Percentiles rank a stretch among this genome's conserved stretches.
phyloP scores from a whole-genome alignment of 2,888 invertebrate species.

The Xanthia togata region DNA sequence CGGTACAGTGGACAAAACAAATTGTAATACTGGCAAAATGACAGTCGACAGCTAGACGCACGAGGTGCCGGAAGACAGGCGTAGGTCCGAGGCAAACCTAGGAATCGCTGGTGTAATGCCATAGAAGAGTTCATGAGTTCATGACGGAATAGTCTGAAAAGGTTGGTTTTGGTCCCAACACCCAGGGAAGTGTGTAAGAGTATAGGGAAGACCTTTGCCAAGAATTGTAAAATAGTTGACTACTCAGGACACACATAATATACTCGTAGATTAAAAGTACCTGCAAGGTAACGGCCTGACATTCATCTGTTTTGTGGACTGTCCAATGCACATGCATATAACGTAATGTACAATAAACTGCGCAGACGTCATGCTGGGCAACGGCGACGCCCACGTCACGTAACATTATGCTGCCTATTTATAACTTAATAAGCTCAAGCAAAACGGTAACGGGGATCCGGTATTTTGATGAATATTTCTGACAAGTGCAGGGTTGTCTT shows the following conservation, averaged over 20 bases:
- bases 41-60: background rate
- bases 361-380: constrained; percentile 57
- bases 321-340: constrained; percentile 27
- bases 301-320: background rate
- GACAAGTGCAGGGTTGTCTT: background rate
- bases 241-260: background rate
- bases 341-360: constrained; percentile 41
- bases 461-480: background rate
- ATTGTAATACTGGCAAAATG: background rate
- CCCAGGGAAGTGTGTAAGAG: background rate
- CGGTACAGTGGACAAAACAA: constrained; percentile 6
- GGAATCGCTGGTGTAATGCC: background rate
- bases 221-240: background rate
- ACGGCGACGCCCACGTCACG: constrained; percentile 39
- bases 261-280: too few species aligned
- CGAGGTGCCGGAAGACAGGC: background rate
- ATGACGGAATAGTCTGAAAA: background rate
- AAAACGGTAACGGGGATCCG: constrained; percentile 1
- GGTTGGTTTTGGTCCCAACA: background rate
- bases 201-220: background rate
- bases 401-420: constrained; percentile 23
- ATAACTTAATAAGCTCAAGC: constrained; percentile 43
- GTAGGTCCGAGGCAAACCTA: background rate
- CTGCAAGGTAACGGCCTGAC: background rate
- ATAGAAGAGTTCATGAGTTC: background rate